A percentile compares a stretch with the other conserved stretches of the same genome.
Evolutionary conservation across 2,113 vertebrate species (phyloP).

Genomic region (Cavia aperea): DNA sequence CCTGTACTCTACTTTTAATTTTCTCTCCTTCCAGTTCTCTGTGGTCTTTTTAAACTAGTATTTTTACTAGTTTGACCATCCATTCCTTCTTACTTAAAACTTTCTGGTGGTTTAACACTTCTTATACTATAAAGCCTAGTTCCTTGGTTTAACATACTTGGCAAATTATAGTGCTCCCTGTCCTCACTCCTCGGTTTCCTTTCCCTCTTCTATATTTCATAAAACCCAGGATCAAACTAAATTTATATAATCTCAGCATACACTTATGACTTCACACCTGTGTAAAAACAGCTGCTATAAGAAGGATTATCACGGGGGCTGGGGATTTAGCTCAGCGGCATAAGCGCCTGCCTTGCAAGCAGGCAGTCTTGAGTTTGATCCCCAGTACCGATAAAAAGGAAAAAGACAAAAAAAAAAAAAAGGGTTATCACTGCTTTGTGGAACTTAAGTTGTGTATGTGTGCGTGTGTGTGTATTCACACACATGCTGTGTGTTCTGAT

Average conservation of each 20-base stretch:
- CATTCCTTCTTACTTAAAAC: background rate
- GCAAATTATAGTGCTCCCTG: background rate
- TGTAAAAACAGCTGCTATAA: background rate
- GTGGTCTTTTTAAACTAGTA: background rate
- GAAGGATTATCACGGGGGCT: background rate
- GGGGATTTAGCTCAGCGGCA: too few species aligned
- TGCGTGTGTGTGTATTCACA: background rate
- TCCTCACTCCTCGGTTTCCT: background rate
- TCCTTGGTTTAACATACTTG: background rate
- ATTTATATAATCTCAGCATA: background rate
- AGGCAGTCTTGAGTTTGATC: too few species aligned
- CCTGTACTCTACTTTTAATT: background rate
- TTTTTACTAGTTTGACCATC: background rate
- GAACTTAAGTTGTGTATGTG: background rate
- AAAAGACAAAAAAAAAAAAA: background rate
- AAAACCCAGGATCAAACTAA: background rate
- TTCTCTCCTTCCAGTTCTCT: conserved; percentile 2
- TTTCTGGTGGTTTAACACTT: background rate
- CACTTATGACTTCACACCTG: background rate
- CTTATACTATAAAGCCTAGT: background rate
- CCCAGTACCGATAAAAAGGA: too few species aligned
- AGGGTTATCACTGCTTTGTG: background rate
- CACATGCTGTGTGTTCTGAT: background rate
- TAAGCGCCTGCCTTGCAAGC: too few species aligned
- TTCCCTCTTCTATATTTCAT: background rate